Percentiles rank a stretch among this genome's conserved stretches.
Evolutionary conservation across 92 coral and sea anemone species (phyloP).

Genomic region (Blastomussa wellsi): DNA sequence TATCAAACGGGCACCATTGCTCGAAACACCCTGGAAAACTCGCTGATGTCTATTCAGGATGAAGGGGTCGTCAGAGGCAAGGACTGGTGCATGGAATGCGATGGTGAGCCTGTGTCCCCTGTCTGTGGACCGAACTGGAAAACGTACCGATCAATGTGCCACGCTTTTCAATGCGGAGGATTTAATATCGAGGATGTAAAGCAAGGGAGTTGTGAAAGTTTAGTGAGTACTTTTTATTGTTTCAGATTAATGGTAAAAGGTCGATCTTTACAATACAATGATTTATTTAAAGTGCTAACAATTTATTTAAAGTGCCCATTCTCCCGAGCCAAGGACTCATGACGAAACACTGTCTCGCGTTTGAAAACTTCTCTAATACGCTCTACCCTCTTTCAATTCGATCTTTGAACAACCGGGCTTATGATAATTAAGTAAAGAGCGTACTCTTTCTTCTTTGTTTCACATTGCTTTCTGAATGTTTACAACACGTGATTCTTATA

Average conservation of each 20-base stretch:
- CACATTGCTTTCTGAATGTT: not conserved
- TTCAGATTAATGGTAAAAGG: not conserved
- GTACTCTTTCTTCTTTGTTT: not conserved
- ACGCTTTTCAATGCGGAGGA: slow-evolving; percentile 83
- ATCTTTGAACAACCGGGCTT: not conserved
- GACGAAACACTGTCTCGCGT: too few species aligned
- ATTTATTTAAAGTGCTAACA: too few species aligned
- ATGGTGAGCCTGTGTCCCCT: slow-evolving; percentile 77
- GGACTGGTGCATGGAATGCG: slow-evolving; percentile 94
- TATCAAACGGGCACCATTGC: slow-evolving; percentile 22
- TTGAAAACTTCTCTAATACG: too few species aligned
- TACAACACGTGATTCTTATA: not conserved
- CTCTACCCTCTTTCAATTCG: too few species aligned
- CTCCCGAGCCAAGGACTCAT: too few species aligned
- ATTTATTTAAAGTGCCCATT: too few species aligned
- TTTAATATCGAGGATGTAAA: slow-evolving; percentile 64
- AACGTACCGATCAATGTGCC: slow-evolving; percentile 92
- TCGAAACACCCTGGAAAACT: not conserved
- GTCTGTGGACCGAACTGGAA: slow-evolving; percentile 98
- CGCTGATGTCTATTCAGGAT: not conserved
- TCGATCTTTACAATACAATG: too few species aligned
- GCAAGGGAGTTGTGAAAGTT: slow-evolving; percentile 66
- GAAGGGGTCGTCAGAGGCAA: slow-evolving; percentile 53
- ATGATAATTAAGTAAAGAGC: not conserved
- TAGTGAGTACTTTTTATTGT: slow-evolving; percentile 40